Evolutionary conservation across 2,113 vertebrate species (phyloP).

Genomic region (Pleuronectes platessa): DNA sequence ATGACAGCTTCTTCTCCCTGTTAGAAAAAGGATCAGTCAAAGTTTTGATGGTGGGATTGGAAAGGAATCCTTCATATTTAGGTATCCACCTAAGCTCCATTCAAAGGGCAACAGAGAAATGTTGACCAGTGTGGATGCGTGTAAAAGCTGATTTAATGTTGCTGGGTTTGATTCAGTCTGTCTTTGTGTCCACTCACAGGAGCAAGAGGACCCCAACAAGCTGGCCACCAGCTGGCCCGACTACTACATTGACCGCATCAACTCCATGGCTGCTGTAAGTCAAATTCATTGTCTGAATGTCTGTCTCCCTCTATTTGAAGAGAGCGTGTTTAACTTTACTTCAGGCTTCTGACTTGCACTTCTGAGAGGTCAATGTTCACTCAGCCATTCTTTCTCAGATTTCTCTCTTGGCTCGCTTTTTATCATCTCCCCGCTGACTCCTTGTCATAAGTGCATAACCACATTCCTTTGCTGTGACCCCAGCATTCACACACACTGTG

Average conservation of each 20-base stretch:
- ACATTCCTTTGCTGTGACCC: constrained; percentile 69
- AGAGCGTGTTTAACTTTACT: neutral
- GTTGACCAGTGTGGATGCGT: neutral
- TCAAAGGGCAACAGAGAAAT: neutral
- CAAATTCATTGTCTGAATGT: neutral
- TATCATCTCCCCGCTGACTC: constrained; percentile 54
- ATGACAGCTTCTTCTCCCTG: neutral
- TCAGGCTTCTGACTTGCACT: neutral
- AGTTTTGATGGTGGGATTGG: neutral
- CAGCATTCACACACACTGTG: constrained; percentile 56
- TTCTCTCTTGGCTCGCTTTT: constrained; percentile 38
- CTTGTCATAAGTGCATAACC: constrained; percentile 50
- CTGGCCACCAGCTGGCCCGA: constrained; percentile 98
- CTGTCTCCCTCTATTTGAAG: neutral
- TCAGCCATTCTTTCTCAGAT: constrained; percentile 31
- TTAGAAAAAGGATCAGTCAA: neutral
- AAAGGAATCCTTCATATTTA: too few relatives aligned
- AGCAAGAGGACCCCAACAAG: constrained; percentile 98
- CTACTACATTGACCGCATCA: constrained; percentile 98
- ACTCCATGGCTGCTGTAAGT: constrained; percentile 98
- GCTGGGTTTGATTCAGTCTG: constrained; percentile 19
- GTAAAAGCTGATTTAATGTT: neutral
- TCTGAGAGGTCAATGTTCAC: constrained; percentile 31
- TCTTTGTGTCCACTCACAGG: constrained; percentile 81
- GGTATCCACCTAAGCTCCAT: neutral